phyloP scores from a whole-genome alignment of 2,888 invertebrate species.

The Drosophila prostipennis region DNA sequence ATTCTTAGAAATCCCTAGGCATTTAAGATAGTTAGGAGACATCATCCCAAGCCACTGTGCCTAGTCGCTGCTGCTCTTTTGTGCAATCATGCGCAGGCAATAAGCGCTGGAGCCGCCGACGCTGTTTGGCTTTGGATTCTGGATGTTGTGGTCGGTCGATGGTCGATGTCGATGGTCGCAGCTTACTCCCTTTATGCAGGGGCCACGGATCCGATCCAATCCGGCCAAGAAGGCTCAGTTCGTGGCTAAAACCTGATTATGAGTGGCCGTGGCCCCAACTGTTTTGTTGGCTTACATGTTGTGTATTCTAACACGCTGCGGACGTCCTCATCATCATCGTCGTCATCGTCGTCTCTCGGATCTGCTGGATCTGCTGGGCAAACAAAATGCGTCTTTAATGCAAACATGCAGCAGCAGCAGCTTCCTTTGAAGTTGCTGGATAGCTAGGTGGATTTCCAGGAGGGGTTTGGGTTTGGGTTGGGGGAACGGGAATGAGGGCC shows the following conservation, averaged over 20 bases:
- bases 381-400: constrained; percentile 78
- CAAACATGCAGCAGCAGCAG: constrained; percentile 76
- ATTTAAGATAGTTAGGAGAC: neutral
- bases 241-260: constrained; percentile 75
- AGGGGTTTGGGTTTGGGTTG: neutral
- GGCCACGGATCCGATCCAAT: constrained; percentile 18
- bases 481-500: constrained; percentile 1
- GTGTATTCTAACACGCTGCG: constrained; percentile 77
- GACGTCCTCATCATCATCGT: constrained; percentile 56
- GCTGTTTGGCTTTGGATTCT: constrained; percentile 1
- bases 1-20: neutral
- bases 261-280: constrained; percentile 74
- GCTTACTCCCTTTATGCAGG: constrained; percentile 63
- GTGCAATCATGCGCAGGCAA: constrained; percentile 76
- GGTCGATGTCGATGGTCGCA: constrained; percentile 26
- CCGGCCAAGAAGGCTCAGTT: constrained; percentile 25
- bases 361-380: constrained; percentile 68
- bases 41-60: constrained; percentile 28
- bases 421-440: constrained; percentile 72
- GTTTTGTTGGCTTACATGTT: constrained; percentile 68
- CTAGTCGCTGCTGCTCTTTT: constrained; percentile 48
- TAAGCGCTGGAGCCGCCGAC: constrained; percentile 49
- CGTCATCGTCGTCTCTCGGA: constrained; percentile 29
- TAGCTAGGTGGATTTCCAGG: neutral
- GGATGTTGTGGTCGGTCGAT: neutral